Evolutionary conservation across 1,140 invertebrate genomes (phyloP).

Genomic region (Bombus turneri): DNA sequence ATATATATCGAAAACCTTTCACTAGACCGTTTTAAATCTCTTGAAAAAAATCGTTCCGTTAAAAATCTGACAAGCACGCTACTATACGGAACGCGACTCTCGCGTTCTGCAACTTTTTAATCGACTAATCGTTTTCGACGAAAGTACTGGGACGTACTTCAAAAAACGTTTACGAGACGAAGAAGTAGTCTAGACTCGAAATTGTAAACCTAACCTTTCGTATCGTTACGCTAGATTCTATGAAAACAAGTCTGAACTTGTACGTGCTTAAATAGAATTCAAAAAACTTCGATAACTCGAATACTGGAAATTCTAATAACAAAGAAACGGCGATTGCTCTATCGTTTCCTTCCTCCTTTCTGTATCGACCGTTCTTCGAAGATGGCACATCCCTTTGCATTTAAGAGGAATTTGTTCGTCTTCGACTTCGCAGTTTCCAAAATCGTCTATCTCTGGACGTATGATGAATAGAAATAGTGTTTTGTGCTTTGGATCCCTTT

Average conservation of each 20-base stretch:
- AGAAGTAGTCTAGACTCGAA: slow-evolving; percentile 62
- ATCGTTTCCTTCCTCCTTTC: neutral
- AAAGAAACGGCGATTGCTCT: slow-evolving; percentile 59
- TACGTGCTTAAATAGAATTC: slow-evolving; percentile 63
- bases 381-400: neutral
- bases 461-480: slow-evolving; percentile 80
- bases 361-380: neutral
- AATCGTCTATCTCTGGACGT: slow-evolving; percentile 79
- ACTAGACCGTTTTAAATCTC: slow-evolving; percentile 59
- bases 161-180: slow-evolving; percentile 47
- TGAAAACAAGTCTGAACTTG: slow-evolving; percentile 58
- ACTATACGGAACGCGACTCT: slow-evolving; percentile 44
- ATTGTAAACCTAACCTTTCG: slow-evolving; percentile 57
- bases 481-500: slow-evolving; percentile 69
- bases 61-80: slow-evolving; percentile 58
- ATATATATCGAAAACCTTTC: slow-evolving; percentile 31
- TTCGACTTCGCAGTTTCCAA: slow-evolving; percentile 79
- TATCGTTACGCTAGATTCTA: slow-evolving; percentile 60
- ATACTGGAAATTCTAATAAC: slow-evolving; percentile 74
- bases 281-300: slow-evolving; percentile 66
- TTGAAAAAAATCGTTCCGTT: slow-evolving; percentile 20
- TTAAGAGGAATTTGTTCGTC: slow-evolving; percentile 76
- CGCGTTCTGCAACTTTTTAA: slow-evolving; percentile 35
- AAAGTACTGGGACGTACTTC: slow-evolving; percentile 42
- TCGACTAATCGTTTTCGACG: slow-evolving; percentile 50